phyloP scores from a whole-genome alignment of 2,113 vertebrate genomes.

The pig (Sus scrofa) region DNA sequence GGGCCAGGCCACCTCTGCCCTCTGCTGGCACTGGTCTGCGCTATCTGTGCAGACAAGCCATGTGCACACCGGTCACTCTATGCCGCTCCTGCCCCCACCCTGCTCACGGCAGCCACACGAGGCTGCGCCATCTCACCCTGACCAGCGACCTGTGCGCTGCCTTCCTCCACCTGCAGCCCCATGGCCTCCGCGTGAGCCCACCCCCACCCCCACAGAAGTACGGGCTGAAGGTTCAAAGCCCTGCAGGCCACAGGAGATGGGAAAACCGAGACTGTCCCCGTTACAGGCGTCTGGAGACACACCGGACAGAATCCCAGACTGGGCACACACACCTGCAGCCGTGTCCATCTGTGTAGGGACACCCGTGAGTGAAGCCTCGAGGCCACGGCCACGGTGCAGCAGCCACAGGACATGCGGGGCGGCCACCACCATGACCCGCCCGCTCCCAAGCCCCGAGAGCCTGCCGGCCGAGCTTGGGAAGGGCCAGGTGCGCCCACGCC shows the following conservation, averaged over 20 bases:
- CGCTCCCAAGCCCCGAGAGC: background rate
- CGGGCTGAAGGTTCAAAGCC: background rate
- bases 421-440: background rate
- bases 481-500: rapidly evolving
- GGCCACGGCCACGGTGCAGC: background rate
- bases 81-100: too few species aligned
- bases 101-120: too few species aligned
- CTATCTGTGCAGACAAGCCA: background rate
- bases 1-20: background rate
- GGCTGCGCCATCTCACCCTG: rapidly evolving
- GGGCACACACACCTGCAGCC: background rate
- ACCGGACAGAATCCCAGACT: background rate
- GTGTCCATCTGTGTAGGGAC: too few species aligned
- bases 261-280: background rate
- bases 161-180: background rate
- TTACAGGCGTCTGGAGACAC: background rate
- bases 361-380: background rate
- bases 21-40: background rate
- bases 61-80: background rate
- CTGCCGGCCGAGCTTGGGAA: background rate
- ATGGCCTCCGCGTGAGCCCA: background rate
- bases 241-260: background rate
- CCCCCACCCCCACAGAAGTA: background rate
- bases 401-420: background rate
- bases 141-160: too few species aligned